Evolutionary conservation across 1,140 invertebrate genomes (phyloP).

Genomic region (Coelopa frigida): DNA sequence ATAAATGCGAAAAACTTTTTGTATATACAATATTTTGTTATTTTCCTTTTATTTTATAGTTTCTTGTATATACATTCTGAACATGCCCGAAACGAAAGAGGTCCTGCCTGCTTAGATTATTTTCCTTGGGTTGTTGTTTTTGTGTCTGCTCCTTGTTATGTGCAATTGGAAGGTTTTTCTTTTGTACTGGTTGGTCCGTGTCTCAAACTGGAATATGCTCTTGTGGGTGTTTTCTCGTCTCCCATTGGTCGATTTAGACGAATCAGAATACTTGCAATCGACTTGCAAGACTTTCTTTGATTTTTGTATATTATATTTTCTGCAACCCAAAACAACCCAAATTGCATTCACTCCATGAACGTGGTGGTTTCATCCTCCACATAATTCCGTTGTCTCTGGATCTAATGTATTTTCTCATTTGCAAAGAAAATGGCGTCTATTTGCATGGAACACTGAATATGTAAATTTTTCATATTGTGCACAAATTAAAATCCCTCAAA

Average conservation of each 20-base stretch:
- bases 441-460: too few relatives aligned
- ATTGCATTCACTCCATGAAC: conserved; percentile 10
- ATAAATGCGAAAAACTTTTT: too few relatives aligned
- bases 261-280: conserved; percentile 10
- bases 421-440: not conserved
- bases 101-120: too few relatives aligned
- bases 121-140: too few relatives aligned
- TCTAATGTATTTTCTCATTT: not conserved
- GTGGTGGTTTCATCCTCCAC: not conserved
- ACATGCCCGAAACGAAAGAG: too few relatives aligned
- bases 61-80: too few relatives aligned
- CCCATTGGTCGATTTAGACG: conserved; percentile 6
- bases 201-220: conserved; percentile 1
- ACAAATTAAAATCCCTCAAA: not conserved
- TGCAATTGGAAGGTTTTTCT: conserved; percentile 6
- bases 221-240: conserved; percentile 11
- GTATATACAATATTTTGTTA: too few relatives aligned
- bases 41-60: too few relatives aligned
- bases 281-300: too few relatives aligned
- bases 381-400: not conserved
- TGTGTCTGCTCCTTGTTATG: too few relatives aligned
- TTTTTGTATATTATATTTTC: not conserved
- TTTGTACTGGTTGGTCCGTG: conserved; percentile 1
- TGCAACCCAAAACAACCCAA: too few relatives aligned
- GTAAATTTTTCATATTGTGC: too few relatives aligned